Evolutionary conservation across 2,888 invertebrate genomes (phyloP), one percentile per base, ranked within the genome.

Genomic region (Temnothorax unifasciatus): DNA sequence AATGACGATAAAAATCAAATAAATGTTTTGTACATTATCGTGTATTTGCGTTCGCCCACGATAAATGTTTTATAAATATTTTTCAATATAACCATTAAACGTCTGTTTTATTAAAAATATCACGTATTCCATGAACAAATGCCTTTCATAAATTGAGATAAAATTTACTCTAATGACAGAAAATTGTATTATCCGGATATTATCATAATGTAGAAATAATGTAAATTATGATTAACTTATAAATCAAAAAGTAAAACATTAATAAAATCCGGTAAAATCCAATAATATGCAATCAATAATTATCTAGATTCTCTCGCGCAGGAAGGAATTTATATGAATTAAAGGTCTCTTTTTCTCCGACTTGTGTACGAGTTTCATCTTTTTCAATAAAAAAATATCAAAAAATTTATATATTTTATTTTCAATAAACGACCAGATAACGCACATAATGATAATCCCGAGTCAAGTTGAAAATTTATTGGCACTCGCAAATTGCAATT

Each of bases 371-470:
- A 41, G 13, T 66, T 41, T 66, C 29, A 21, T 13, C 3, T 54
- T 66, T 77, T 54, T 47, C 18, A 9, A 15, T 44, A 0, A 66
- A 66, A 54, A 13, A 29, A 76, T 50, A 52, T 54, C 8, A 25
- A 52, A 41, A 18, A 21, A n/a, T 59, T 71, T 79, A 47, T 79
- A 15, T 34, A 73, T 59, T 71, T 79, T 38, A 21, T 71, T 81
- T 74, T 74, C 47, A 50, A 73, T 73, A 13, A 81, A n/a, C 21
- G 50, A 34, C n/a, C 73, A 77, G 41, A 54, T 29, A 77, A 77
- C 68, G 15, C 44, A 15, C 29, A 68, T 68, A 66, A 77, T 52
- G 44, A 52, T 77, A 77, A 77, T 81, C 21, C 47, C 21, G 59
- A 59, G 15, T 21, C 18, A 25, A 29, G n/a, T 50, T 54, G 21